phyloP scores from a whole-genome alignment of 2,888 invertebrate species.

The Dexiosoma caninum region DNA sequence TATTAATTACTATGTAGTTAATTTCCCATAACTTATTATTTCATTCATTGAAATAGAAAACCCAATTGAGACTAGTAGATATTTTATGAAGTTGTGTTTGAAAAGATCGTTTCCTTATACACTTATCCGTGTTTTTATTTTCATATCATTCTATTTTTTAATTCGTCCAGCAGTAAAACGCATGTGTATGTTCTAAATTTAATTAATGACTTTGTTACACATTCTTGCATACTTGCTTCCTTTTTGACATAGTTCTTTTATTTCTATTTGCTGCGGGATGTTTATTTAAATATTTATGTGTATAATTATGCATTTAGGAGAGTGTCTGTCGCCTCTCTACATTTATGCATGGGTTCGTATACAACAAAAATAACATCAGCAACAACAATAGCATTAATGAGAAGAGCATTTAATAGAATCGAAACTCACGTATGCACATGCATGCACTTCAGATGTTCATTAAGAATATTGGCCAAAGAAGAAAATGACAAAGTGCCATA shows the following conservation, averaged over 20 bases:
- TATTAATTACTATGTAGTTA: too few relatives aligned
- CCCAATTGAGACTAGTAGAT: too few relatives aligned
- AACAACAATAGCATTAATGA: neutral
- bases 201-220: conserved; percentile 45
- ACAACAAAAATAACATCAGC: neutral
- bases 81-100: too few relatives aligned
- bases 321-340: conserved; percentile 1
- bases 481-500: conserved; percentile 59
- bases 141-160: too few relatives aligned
- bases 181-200: conserved; percentile 9
- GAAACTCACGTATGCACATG: conserved; percentile 32
- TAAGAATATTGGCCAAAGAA: conserved; percentile 57
- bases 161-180: neutral
- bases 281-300: conserved; percentile 44
- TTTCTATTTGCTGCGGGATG: conserved; percentile 43
- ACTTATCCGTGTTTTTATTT: too few relatives aligned
- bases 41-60: too few relatives aligned
- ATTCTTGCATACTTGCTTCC: conserved; percentile 54
- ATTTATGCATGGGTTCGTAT: neutral
- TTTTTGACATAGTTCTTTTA: conserved; percentile 52
- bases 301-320: conserved; percentile 45
- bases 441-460: conserved; percentile 46
- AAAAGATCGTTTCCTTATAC: too few relatives aligned
- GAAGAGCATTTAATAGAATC: conserved; percentile 33
- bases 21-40: too few relatives aligned